phyloP scores from a whole-genome alignment of 2,888 invertebrate species.

The Galeruca laticollis region DNA sequence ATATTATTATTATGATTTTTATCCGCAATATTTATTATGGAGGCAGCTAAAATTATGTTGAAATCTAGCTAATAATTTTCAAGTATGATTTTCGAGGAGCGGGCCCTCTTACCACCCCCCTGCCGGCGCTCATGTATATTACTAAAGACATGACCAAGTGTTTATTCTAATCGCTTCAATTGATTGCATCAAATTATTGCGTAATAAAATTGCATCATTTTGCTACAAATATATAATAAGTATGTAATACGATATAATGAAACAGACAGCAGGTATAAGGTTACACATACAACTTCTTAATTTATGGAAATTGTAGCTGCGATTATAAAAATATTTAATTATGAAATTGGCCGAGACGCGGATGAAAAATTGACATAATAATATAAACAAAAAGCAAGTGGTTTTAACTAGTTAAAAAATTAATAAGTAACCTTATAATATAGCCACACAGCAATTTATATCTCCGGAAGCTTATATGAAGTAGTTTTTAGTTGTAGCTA shows the following conservation, averaged over 20 bases:
- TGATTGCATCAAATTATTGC: slow-evolving; percentile 21
- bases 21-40: too few relatives aligned
- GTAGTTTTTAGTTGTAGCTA: neutral
- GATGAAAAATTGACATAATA: slow-evolving; percentile 3
- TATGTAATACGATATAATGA: slow-evolving; percentile 8
- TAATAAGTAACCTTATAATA: slow-evolving; percentile 3
- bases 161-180: slow-evolving; percentile 10
- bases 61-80: too few relatives aligned
- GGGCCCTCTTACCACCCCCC: too few relatives aligned
- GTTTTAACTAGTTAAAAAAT: neutral
- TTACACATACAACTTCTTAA: slow-evolving; percentile 11
- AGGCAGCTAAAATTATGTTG: too few relatives aligned
- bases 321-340: slow-evolving; percentile 10
- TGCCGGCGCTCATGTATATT: too few relatives aligned
- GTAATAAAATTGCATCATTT: slow-evolving; percentile 18
- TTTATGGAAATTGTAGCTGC: slow-evolving; percentile 14
- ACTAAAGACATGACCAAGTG: slow-evolving; percentile 13
- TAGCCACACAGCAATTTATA: neutral
- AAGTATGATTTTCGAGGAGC: too few relatives aligned
- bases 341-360: neutral
- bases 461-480: neutral
- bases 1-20: too few relatives aligned
- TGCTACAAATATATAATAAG: slow-evolving; percentile 11
- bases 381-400: neutral
- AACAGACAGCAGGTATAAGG: slow-evolving; percentile 1